phyloP scores from a whole-genome alignment of 2,113 vertebrate genomes.

The Gadus macrocephalus region DNA sequence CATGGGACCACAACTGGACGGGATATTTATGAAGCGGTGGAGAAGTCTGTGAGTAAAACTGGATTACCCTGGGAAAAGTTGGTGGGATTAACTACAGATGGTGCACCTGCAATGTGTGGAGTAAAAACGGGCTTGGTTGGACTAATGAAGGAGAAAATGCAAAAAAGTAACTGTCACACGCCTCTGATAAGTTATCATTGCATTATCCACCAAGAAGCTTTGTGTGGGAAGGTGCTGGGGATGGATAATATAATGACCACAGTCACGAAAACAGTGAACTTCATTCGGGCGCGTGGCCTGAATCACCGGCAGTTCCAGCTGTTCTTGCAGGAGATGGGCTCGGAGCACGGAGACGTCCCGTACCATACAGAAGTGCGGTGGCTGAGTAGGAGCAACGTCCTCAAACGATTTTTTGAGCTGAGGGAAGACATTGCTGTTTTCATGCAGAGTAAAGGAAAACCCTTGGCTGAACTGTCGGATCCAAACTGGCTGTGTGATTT shows the following conservation, averaged over 20 bases:
- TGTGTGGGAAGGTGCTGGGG: constrained; percentile 35
- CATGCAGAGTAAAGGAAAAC: too few relatives aligned
- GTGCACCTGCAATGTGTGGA: constrained; percentile 22
- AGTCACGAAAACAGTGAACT: too few relatives aligned
- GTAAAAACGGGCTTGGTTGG: too few relatives aligned
- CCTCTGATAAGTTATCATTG: too few relatives aligned
- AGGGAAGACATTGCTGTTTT: too few relatives aligned
- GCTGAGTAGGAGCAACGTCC: constrained; percentile 3
- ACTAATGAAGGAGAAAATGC: too few relatives aligned
- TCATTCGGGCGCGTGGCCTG: too few relatives aligned
- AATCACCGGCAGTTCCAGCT: too few relatives aligned
- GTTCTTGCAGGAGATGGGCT: too few relatives aligned
- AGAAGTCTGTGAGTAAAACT: constrained; percentile 39
- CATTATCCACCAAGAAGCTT: constrained; percentile 28
- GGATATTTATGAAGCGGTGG: constrained; percentile 32
- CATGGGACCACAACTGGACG: constrained; percentile 13
- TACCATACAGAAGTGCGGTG: too few relatives aligned
- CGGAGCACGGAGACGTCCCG: too few relatives aligned
- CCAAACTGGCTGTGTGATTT: constrained; percentile 30
- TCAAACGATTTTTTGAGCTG: constrained; percentile 39
- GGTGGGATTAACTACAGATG: constrained; percentile 29
- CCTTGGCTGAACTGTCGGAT: background rate
- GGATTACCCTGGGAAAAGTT: constrained; percentile 40
- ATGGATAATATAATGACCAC: constrained; percentile 7
- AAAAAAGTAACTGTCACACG: too few relatives aligned